phyloP scores from a whole-genome alignment of 2,888 invertebrate genomes.

The Rapana venosa region DNA sequence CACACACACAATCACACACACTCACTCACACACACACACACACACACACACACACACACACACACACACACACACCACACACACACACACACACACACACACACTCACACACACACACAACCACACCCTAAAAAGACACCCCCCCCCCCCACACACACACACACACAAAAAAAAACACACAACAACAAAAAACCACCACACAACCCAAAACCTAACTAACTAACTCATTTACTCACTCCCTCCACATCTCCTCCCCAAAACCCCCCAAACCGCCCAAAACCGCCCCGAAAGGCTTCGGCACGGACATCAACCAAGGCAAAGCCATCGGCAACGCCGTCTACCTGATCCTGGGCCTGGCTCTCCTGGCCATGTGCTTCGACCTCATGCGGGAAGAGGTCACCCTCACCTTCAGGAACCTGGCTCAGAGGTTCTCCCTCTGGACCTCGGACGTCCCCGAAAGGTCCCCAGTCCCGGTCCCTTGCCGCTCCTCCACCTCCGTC shows the following conservation, averaged over 20 bases:
- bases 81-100: neutral
- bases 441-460: neutral
- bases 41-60: neutral
- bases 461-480: too few relatives aligned
- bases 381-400: conserved; percentile 79
- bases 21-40: conserved; percentile 10
- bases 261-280: too few relatives aligned
- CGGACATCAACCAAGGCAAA: neutral
- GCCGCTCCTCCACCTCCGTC: neutral
- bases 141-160: too few relatives aligned
- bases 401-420: conserved; percentile 54
- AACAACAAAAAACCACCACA: too few relatives aligned
- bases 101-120: neutral
- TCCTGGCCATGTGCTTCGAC: conserved; percentile 80
- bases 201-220: too few relatives aligned
- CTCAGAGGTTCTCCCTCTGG: neutral
- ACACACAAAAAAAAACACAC: too few relatives aligned
- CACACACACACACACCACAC: neutral
- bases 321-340: conserved; percentile 71
- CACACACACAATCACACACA: conserved; percentile 6
- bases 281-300: too few relatives aligned
- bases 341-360: conserved; percentile 78
- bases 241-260: too few relatives aligned
- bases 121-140: too few relatives aligned
- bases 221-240: too few relatives aligned